phyloP scores from a whole-genome alignment of 2,797 vertebrate genomes.

The Acestrorhynchus altus region DNA sequence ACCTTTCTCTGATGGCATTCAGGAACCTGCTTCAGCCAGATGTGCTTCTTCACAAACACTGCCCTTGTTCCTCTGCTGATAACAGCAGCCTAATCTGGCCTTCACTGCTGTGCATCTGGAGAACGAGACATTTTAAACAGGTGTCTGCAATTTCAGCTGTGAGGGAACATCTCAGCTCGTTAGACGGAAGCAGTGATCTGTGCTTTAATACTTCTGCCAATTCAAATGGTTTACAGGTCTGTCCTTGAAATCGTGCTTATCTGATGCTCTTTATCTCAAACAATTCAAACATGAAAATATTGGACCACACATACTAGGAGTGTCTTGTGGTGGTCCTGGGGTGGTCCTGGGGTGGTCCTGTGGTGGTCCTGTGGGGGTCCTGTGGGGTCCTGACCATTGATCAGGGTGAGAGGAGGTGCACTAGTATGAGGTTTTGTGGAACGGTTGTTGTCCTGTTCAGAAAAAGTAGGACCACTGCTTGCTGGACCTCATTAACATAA shows the following conservation, averaged over 20 bases:
- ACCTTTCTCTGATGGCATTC: constrained; percentile 2
- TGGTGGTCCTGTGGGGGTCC: no score
- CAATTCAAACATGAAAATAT: no score
- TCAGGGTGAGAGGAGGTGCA: no score
- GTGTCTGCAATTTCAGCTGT: not conserved
- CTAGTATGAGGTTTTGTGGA: no score
- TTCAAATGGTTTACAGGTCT: not conserved
- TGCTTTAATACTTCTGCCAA: not conserved
- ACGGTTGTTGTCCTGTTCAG: no score
- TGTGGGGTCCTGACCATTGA: no score
- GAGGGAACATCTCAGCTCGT: not conserved
- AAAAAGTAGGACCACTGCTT: no score
- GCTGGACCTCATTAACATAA: no score
- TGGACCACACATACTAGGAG: no score
- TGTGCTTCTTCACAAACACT: not conserved
- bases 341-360: no score
- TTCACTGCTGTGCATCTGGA: not conserved
- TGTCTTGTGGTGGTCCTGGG: no score
- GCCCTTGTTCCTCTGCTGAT: not conserved
- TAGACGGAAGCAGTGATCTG: not conserved
- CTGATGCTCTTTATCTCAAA: not conserved
- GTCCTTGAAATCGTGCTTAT: no score
- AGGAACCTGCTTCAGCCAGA: constrained; percentile 24
- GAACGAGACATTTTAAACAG: constrained; percentile 11
- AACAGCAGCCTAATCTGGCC: constrained; percentile 4